Evolutionary conservation across 2,113 vertebrate species (phyloP).

Genomic region (Collichthys lucidus): DNA sequence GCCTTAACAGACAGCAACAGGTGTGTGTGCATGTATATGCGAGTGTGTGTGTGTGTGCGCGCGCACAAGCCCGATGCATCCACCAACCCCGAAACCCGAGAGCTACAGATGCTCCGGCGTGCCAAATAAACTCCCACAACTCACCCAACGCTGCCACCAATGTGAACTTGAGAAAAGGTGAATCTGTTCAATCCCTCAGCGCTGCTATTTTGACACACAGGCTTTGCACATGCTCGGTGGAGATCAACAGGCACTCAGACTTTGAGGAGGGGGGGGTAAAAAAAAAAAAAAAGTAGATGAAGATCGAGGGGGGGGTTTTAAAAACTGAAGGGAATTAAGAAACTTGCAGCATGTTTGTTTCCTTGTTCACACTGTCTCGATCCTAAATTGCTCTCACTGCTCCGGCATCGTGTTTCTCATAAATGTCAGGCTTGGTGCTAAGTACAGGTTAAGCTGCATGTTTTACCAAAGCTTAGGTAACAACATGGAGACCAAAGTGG

Average conservation of each 20-base stretch:
- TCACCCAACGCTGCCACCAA: slow-evolving; percentile 75
- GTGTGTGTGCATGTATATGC: slow-evolving; percentile 49
- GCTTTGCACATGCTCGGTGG: slow-evolving; percentile 73
- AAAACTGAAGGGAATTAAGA: slow-evolving; percentile 28
- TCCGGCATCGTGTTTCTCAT: slow-evolving; percentile 70
- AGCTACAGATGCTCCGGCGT: slow-evolving; percentile 73
- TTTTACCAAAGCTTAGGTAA: slow-evolving; percentile 68
- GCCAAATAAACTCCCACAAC: slow-evolving; percentile 82
- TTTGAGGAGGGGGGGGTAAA: neutral
- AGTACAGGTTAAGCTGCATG: slow-evolving; percentile 69
- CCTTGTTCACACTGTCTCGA: slow-evolving; percentile 71
- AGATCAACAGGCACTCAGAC: slow-evolving; percentile 15
- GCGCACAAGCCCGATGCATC: slow-evolving; percentile 59
- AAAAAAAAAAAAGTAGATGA: neutral
- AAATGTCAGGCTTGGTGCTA: slow-evolving; percentile 82
- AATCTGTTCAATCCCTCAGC: slow-evolving; percentile 77
- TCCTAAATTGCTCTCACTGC: slow-evolving; percentile 44
- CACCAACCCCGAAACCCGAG: slow-evolving; percentile 81
- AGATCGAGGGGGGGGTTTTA: neutral
- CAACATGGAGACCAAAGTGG: slow-evolving; percentile 53
- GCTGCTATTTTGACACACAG: slow-evolving; percentile 79
- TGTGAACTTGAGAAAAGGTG: slow-evolving; percentile 86
- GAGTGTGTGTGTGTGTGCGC: slow-evolving; percentile 42
- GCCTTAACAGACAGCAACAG: slow-evolving; percentile 69
- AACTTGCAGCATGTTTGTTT: slow-evolving; percentile 48